These are phyloP conservation scores for Echinarachnius parma DNA, from an alignment of 53 echinoderm and acorn worm species.

Conservation along the genomic window DNA sequence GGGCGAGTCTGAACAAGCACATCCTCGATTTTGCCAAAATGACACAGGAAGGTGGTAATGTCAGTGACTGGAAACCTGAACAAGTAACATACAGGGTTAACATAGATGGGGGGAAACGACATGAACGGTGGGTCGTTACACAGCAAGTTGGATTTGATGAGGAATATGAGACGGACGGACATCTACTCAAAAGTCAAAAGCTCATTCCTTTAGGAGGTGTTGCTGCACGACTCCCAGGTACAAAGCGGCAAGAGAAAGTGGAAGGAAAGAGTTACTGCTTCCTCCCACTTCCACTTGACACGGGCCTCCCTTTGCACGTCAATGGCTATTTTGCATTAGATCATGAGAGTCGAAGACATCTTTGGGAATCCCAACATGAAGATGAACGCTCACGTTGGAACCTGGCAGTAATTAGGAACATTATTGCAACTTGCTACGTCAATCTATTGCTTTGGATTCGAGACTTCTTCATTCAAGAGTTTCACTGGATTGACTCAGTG, in stretches of 20 bases:
- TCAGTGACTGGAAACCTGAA: conserved; percentile 7
- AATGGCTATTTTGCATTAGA: conserved; percentile 79
- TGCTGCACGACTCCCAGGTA: conserved; percentile 51
- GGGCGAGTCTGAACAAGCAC: neutral
- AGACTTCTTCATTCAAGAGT: neutral
- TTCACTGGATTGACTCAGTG: neutral
- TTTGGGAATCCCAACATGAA: conserved; percentile 49
- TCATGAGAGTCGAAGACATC: conserved; percentile 65
- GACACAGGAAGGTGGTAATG: too few relatives aligned
- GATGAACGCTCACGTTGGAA: conserved; percentile 63
- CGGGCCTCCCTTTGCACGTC: conserved; percentile 55
- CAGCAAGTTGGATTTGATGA: conserved; percentile 63
- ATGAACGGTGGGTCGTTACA: conserved; percentile 67
- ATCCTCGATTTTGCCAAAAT: too few relatives aligned
- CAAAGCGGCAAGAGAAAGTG: too few relatives aligned
- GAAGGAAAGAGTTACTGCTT: conserved; percentile 81
- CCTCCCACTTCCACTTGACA: conserved; percentile 71
- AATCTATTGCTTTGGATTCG: conserved; percentile 31
- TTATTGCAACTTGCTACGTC: conserved; percentile 67
- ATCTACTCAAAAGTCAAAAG: conserved; percentile 8
- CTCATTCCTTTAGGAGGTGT: conserved; percentile 76
- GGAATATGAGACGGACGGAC: neutral
- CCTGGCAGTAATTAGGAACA: conserved; percentile 13
- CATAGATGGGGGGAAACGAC: neutral
- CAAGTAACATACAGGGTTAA: conserved; percentile 16